Evolutionary conservation across 2,888 invertebrate genomes (phyloP), one percentile per base, ranked within the genome.

Genomic region (Hirtodrosophila cameraria): DNA sequence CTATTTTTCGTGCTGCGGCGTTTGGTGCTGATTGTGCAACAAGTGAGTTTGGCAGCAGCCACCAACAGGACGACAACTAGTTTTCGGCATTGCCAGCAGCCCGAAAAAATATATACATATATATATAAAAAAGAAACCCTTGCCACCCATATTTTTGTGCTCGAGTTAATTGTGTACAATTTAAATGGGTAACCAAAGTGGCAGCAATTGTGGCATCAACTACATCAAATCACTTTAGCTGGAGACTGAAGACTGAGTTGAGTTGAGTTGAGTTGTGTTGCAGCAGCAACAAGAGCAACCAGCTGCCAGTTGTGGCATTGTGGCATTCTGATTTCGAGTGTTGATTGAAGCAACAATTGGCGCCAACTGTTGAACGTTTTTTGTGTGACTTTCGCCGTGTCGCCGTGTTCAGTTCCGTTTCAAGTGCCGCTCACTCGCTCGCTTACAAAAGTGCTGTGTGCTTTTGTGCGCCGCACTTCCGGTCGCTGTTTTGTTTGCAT

Each of bases 21-120:
- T 70, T 83, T 61, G 88, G 83, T 84, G 75, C 75, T 87, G 85
- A 88, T 89, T 90, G 90, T 91, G 91, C 91, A 91, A 91, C 91
- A 91, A 91, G 91, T 91, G 91, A 91, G 90, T 90, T 90, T 89
- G 89, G 88, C 88, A 90, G 86, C 88, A 89, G 87, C 89, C 87
- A 87, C 88, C 89, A 89, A 74, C 88, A 88, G 88, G 88, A 88
- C 87, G 87, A 87, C 88, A 88, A 88, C 86, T 85, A 83, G 72
- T 81, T 74, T 82, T 77, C 76, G 74, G 84, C 78, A 84, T 58
- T 54, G 45, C 28, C 28, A 67, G 27, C 50, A 57, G 13, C 35
- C 66, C 13, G n/a, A 33, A 55, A 36, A 62, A 35, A 28, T 30
- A 7, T 12, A n/a, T n/a, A n/a, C n/a, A n/a, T n/a, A n/a, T n/a